Evolutionary conservation across 2,797 vertebrate genomes (phyloP).

Genomic region (Prunella strophiata): DNA sequence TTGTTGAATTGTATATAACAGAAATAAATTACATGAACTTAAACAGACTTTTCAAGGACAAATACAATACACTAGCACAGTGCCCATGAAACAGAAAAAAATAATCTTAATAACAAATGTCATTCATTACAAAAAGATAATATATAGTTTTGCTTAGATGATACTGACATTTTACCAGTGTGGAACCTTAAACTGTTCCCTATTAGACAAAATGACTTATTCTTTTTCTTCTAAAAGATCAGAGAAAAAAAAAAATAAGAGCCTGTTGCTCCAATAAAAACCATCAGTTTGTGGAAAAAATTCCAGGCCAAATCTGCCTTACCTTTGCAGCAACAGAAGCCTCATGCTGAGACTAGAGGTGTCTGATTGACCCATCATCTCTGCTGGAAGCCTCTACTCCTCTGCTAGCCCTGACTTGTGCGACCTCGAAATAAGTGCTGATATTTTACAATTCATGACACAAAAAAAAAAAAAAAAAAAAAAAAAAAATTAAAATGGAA

Average conservation of each 20-base stretch:
- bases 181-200: not conserved
- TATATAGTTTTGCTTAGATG: not conserved
- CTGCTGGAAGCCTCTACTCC: slow-evolving; percentile 70
- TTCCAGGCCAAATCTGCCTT: slow-evolving; percentile 58
- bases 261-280: slow-evolving; percentile 59
- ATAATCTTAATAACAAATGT: not conserved
- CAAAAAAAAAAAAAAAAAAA: slow-evolving; percentile 38
- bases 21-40: slow-evolving; percentile 10
- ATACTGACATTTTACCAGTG: slow-evolving; percentile 2
- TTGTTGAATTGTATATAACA: not conserved
- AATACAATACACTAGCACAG: not conserved
- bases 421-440: slow-evolving; percentile 65
- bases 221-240: slow-evolving; percentile 69
- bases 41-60: slow-evolving; percentile 24
- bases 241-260: slow-evolving; percentile 74
- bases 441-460: slow-evolving; percentile 72
- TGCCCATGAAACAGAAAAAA: not conserved
- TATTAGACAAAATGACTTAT: slow-evolving; percentile 34
- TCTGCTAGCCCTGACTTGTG: slow-evolving; percentile 63
- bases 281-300: slow-evolving; percentile 79
- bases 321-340: slow-evolving; percentile 56
- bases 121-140: not conserved
- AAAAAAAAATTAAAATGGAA: slow-evolving; percentile 47
- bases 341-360: slow-evolving; percentile 68
- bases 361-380: slow-evolving; percentile 72